These are phyloP conservation scores for Eupelmus urozonus DNA, from an alignment of 2,888 invertebrate species.

Conservation along the genomic window DNA sequence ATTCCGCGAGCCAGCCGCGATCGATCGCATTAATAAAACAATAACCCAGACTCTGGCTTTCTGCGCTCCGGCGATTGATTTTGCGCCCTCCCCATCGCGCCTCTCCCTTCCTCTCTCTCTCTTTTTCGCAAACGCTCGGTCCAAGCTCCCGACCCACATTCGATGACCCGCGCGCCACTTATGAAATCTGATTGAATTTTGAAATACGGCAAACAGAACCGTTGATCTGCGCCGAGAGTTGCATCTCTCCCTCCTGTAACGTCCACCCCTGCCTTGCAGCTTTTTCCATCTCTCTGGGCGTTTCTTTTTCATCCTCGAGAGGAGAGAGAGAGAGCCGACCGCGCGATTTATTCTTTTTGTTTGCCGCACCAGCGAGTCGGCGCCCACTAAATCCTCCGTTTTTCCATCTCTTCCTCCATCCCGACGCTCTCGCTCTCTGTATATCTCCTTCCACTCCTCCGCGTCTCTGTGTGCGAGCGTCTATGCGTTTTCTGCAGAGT, in stretches of 20 bases:
- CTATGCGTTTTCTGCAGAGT: background rate
- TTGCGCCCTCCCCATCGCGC: background rate
- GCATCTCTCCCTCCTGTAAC: background rate
- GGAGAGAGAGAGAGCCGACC: slow-evolving; percentile 4
- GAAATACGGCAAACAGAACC: slow-evolving; percentile 47
- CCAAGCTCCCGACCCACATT: no score
- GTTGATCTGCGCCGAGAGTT: slow-evolving; percentile 6
- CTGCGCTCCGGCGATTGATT: background rate
- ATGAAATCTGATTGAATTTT: slow-evolving; percentile 61
- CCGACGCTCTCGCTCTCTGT: background rate
- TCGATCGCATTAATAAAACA: background rate
- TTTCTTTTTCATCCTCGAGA: background rate
- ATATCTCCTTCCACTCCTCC: slow-evolving; percentile 10
- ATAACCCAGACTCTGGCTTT: background rate
- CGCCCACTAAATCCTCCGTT: slow-evolving; percentile 57
- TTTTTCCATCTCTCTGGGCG: background rate
- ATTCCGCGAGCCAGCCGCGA: background rate
- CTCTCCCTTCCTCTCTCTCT: no score
- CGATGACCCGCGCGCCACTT: slow-evolving; percentile 7
- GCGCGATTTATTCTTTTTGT: slow-evolving; percentile 53
- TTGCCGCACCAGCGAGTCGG: slow-evolving; percentile 54
- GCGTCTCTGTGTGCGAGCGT: background rate
- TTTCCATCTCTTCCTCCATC: slow-evolving; percentile 18
- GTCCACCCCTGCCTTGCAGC: background rate
- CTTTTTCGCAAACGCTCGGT: no score